Evolutionary conservation across 2,888 invertebrate genomes (phyloP), one percentile per base, ranked within the genome.

Genomic region (Drosophila antonietae): DNA sequence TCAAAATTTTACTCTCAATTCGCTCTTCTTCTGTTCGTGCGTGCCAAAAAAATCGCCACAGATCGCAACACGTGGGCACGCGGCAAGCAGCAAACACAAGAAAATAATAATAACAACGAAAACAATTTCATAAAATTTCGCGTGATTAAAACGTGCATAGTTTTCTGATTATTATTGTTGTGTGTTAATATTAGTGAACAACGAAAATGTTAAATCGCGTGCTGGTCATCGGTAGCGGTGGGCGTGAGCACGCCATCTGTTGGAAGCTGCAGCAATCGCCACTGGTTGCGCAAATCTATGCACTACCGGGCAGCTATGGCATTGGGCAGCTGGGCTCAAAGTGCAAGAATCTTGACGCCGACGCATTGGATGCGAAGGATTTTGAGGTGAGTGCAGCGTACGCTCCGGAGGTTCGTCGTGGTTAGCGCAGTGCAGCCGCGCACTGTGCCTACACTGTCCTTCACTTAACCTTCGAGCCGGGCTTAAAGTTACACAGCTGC

Each of bases 171-270:
- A 52, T 47, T 58, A 43, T 61, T 49, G 47, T 61, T 49, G 49
- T 35, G 33, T 5, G 9, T 51, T 18, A 7, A 49, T 33, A 31
- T 44, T 20, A 18, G 18, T 20, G 15, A 33, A 52, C 4, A 3
- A 41, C 60, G 41, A 41, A 44, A n/a, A 58, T 87, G 87, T 82
- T 80, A 56, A 94, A 94, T 60, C 94, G 95, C 88, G 94, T 98
- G 75, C 93, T 98, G 79, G 95, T 99, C 60, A 95, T 99, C 87
- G 99, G 99, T 18, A 94, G 96, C 91, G 99, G 99, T 44, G 99
- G 98, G 4, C 95, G 99, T 80, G 99, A 99, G 93, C 98, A 99
- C 93, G 98, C 98, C 6, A 94, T 99, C 87, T 96, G 97, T 84
- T 98, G 98, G 98, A 98, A 98, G 93, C 93, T 99, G 47, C 94